Evolutionary conservation across 2,797 vertebrate species (phyloP).

Genomic region (Falco cherrug): DNA sequence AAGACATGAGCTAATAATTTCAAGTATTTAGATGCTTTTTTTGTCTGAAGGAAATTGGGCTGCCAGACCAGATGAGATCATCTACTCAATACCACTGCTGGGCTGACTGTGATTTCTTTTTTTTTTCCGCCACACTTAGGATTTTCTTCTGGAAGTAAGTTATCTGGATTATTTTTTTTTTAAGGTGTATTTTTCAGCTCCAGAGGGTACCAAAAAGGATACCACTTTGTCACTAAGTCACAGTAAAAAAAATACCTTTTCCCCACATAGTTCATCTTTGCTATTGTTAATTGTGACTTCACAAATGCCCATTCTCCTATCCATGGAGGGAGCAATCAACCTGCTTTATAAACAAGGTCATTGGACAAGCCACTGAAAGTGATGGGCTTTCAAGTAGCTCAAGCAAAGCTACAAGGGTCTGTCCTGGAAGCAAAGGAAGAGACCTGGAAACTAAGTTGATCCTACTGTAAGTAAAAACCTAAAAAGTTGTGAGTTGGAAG

Average conservation of each 20-base stretch:
- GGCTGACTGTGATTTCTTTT: not conserved
- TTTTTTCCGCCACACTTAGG: not conserved
- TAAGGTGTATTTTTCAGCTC: not conserved
- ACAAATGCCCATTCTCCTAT: not conserved
- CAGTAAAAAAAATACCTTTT: not conserved
- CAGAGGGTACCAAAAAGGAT: not conserved
- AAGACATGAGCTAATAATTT: not conserved
- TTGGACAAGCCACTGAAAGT: not conserved
- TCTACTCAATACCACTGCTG: not conserved
- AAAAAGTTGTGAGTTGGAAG: not conserved
- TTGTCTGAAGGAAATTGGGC: not conserved
- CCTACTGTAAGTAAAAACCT: not conserved
- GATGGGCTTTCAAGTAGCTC: not conserved
- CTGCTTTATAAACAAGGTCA: not conserved
- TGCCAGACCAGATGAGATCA: not conserved
- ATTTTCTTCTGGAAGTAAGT: not conserved
- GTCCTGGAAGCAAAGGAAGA: not conserved
- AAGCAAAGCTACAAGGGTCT: not conserved
- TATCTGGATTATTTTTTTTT: not conserved
- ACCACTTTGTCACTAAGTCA: not conserved
- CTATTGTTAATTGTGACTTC: not conserved
- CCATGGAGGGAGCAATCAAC: not conserved
- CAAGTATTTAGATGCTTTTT: not conserved
- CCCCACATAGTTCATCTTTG: not conserved
- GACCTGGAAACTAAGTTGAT: not conserved